Percentiles rank a stretch among this genome's conserved stretches.
Conservation (phyloP, 2,888 invertebrate species). For the Hipparchia semele region DNA sequence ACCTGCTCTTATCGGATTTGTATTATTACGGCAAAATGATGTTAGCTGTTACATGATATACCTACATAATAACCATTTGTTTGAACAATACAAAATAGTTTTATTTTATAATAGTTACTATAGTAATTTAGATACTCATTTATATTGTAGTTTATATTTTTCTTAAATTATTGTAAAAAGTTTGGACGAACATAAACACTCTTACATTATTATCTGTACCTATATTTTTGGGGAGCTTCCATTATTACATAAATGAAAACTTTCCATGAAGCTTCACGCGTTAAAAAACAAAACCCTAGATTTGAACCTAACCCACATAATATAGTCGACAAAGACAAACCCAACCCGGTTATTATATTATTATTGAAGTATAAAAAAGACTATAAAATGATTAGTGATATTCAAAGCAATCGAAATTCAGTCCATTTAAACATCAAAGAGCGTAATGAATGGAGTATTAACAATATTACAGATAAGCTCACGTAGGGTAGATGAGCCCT, state of each 20-base stretch:
- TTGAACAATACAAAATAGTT: constrained; percentile 6
- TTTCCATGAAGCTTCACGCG: no score
- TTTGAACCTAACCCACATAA: no score
- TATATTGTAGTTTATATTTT: not conserved
- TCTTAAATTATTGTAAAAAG: not conserved
- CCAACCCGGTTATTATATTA: no score
- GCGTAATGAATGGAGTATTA: constrained; percentile 47
- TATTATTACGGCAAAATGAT: not conserved
- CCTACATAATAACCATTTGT: constrained; percentile 8
- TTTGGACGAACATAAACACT: not conserved
- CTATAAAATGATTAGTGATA: not conserved
- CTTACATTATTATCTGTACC: not conserved
- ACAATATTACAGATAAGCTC: constrained; percentile 54
- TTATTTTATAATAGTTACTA: not conserved
- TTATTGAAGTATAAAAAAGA: not conserved
- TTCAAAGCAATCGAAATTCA: constrained; percentile 8
- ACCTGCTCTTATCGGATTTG: constrained; percentile 39
- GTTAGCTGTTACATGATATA: not conserved
- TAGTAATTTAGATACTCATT: not conserved
- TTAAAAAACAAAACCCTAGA: no score
- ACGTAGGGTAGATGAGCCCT: no score
- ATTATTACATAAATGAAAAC: no score
- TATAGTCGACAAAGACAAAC: no score
- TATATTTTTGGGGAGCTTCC: not conserved
- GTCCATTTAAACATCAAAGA: constrained; percentile 65